Evolutionary conservation across 2,888 invertebrate genomes (phyloP).

Genomic region (Clistopyga incitator): DNA sequence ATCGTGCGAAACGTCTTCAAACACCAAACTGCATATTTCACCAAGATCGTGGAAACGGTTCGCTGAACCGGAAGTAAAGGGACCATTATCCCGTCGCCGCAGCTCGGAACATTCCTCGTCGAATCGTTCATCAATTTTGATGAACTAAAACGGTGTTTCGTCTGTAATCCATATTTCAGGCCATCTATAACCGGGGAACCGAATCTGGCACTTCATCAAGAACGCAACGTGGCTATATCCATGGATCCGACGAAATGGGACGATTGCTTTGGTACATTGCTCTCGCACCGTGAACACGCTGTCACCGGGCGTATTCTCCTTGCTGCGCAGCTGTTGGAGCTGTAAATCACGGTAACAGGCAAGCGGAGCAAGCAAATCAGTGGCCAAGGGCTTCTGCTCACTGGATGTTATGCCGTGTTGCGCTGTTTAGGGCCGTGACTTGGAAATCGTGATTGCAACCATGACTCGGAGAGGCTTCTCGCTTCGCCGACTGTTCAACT

Average conservation of each 20-base stretch:
- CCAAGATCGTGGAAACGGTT: background rate
- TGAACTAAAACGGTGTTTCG: background rate
- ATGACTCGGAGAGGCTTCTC: background rate
- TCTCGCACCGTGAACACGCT: background rate
- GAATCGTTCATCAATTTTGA: background rate
- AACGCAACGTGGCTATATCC: background rate
- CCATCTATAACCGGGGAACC: background rate
- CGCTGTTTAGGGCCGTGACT: background rate
- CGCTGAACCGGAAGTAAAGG: constrained; percentile 19
- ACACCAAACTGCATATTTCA: background rate
- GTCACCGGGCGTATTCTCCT: background rate
- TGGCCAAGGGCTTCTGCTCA: background rate
- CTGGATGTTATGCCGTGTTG: background rate
- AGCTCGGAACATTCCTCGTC: background rate
- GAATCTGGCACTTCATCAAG: background rate
- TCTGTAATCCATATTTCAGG: background rate
- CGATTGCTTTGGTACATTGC: constrained; percentile 19
- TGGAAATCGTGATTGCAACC: background rate
- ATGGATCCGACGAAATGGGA: background rate
- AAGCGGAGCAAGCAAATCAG: constrained; percentile 10
- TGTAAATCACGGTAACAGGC: constrained; percentile 22
- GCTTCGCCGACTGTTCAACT: background rate
- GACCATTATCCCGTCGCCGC: background rate
- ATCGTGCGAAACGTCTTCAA: background rate
- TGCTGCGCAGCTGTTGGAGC: background rate